Base-by-base conservation (phyloP, 1,140 invertebrate species). In the Papilio helenus region DNA sequence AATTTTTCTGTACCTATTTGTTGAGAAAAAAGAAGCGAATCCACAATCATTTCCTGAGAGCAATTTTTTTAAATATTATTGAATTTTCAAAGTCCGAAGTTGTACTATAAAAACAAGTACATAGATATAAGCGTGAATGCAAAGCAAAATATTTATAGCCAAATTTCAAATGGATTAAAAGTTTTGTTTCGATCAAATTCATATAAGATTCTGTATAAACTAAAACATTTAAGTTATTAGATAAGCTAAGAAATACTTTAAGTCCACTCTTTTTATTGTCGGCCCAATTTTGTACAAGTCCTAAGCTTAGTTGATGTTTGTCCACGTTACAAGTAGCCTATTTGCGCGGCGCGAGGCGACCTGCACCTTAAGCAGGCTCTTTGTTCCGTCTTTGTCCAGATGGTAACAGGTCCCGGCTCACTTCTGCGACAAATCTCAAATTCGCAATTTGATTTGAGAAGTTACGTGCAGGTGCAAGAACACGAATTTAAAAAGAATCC, bases 301-400 rank as follows among this genome's bases (percentile, higher is more conserved):
- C 76, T 39, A 12, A 79, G 23, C 71, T 34, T 74, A 61, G 0
- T 42, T 79, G 46, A 55, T 49, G 14, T 68, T 65, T 72, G 76
- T 51, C 44, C 71, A 73, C 20, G 55, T 55, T 81, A 73, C 51
- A 71, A 58, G 76, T 80, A 74, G 65, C 80, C 68, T 55, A 79
- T 79, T 72, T 81, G 78, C 77, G 49, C 61, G 71, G 82, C 18
- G 51, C 55, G 80, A 78, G 72, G 81, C 74, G 76, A 68, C 29
- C 79, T 73, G 76, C 71, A 78, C 78, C 79, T 80, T 82, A 80
- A 82, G 65, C 81, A 80, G 80, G 73, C 65, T 76, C 51, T 73
- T 77, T 73, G 39, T 46, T 49, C 77, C 77, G 42, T 77, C 72
- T 79, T 72, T 76, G 82, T 79, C 68, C 68, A 77, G 58, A 71